Percentiles rank a stretch among this genome's conserved stretches.
Evolutionary conservation across 1,140 invertebrate genomes (phyloP).

Genomic region (Drosophila watanabei): DNA sequence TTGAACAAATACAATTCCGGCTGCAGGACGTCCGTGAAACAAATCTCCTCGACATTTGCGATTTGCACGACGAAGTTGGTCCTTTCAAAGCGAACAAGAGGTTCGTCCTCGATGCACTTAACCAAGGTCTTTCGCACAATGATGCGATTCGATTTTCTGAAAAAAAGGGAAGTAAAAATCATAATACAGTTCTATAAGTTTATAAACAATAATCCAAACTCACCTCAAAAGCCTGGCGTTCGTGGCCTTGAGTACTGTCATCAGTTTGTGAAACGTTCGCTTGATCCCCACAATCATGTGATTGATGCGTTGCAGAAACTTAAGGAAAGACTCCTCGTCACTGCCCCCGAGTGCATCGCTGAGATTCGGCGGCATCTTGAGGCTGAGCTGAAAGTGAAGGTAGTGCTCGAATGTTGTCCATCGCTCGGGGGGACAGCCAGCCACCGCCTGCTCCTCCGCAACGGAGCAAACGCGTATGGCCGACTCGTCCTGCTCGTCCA

Average conservation of each 20-base stretch:
- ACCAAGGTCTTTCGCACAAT: conserved; percentile 44
- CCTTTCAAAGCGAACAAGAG: conserved; percentile 25
- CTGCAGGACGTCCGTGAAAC: conserved; percentile 52
- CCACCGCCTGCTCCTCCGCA: background rate
- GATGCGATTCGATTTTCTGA: conserved; percentile 55
- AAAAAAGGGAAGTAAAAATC: background rate
- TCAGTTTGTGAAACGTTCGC: conserved; percentile 20
- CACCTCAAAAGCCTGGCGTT: conserved; percentile 45
- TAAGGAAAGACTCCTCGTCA: conserved; percentile 18
- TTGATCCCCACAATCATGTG: conserved; percentile 25
- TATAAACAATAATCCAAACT: background rate
- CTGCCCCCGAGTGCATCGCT: conserved; percentile 41
- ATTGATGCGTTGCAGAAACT: conserved; percentile 47
- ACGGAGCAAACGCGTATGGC: conserved; percentile 41
- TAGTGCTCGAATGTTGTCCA: conserved; percentile 42
- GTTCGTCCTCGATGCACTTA: conserved; percentile 9
- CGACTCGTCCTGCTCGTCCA: conserved; percentile 35
- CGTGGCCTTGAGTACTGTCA: conserved; percentile 7
- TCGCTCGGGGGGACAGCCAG: background rate
- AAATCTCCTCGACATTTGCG: conserved; percentile 44
- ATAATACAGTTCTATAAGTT: too few species aligned
- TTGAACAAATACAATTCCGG: conserved; percentile 65
- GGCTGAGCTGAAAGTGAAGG: conserved; percentile 59
- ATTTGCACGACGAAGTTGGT: conserved; percentile 46
- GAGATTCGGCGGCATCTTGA: conserved; percentile 55